Conservation (phyloP, 2,888 invertebrate species). For the Drosophila emarginata region DNA sequence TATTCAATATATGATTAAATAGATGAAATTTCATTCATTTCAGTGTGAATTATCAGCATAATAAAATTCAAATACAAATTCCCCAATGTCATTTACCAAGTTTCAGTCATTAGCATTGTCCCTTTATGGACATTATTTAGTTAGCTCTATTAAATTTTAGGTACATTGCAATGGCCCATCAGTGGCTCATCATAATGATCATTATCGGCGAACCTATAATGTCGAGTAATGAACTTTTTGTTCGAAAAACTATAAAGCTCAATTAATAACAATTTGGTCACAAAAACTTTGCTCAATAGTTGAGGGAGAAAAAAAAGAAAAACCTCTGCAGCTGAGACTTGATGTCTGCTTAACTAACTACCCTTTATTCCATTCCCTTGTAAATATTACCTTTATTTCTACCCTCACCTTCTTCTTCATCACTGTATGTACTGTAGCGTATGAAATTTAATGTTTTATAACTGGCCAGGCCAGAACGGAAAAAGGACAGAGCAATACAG, state of each 20-base stretch:
- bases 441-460: slow-evolving; percentile 66
- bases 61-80: background rate
- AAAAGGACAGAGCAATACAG: background rate
- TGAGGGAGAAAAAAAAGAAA: background rate
- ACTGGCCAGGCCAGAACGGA: slow-evolving; percentile 27
- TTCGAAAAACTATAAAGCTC: slow-evolving; percentile 73
- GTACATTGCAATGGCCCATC: slow-evolving; percentile 28
- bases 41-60: background rate
- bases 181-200: background rate
- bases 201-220: slow-evolving; percentile 18
- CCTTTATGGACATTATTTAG: slow-evolving; percentile 35
- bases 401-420: background rate
- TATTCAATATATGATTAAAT: background rate
- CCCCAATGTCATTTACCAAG: slow-evolving; percentile 15
- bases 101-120: slow-evolving; percentile 24
- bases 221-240: slow-evolving; percentile 52
- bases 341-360: slow-evolving; percentile 27
- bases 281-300: slow-evolving; percentile 54
- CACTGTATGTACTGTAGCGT: slow-evolving; percentile 10
- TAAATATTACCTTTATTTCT: background rate
- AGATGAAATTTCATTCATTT: background rate
- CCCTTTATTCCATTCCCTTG: slow-evolving; percentile 21
- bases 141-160: slow-evolving; percentile 38
- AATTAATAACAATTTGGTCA: slow-evolving; percentile 75
- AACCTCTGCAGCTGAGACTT: slow-evolving; percentile 37